phyloP scores from a whole-genome alignment of 2,797 vertebrate species.

The Hydrolagus colliei region DNA sequence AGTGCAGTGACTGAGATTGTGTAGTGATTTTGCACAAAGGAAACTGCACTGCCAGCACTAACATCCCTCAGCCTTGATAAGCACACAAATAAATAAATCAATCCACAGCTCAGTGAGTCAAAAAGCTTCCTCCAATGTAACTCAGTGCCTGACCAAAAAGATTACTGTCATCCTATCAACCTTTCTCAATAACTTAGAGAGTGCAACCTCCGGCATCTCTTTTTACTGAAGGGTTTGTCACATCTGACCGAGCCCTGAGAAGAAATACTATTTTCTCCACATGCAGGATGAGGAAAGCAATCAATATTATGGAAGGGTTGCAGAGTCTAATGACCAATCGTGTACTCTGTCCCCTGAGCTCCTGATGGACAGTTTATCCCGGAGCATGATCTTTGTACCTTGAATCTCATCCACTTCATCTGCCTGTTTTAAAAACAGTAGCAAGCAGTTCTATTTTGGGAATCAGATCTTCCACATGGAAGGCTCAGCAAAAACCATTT shows the following conservation, averaged over 20 bases:
- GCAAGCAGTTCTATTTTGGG: neutral
- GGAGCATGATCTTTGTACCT: neutral
- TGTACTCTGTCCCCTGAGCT: neutral
- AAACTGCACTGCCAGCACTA: neutral
- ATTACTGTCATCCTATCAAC: neutral
- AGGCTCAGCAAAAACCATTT: constrained; percentile 25
- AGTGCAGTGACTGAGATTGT: too few relatives aligned
- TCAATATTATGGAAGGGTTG: neutral
- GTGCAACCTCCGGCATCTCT: neutral
- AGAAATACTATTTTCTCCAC: neutral
- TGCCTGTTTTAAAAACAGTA: constrained; percentile 9
- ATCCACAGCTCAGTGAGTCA: neutral
- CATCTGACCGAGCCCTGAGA: neutral
- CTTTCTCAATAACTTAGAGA: neutral
- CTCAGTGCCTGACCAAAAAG: neutral
- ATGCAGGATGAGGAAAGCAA: neutral
- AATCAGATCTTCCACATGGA: neutral
- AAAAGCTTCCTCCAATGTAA: neutral
- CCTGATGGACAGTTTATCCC: neutral
- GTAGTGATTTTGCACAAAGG: too few relatives aligned
- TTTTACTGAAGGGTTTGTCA: neutral
- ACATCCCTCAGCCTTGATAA: neutral
- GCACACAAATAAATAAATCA: neutral
- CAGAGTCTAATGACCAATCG: neutral
- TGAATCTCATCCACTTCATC: neutral